Evolutionary conservation across 2,888 invertebrate species (phyloP), one percentile per base, ranked within the genome.

Genomic region (Oxytorus armatus): DNA sequence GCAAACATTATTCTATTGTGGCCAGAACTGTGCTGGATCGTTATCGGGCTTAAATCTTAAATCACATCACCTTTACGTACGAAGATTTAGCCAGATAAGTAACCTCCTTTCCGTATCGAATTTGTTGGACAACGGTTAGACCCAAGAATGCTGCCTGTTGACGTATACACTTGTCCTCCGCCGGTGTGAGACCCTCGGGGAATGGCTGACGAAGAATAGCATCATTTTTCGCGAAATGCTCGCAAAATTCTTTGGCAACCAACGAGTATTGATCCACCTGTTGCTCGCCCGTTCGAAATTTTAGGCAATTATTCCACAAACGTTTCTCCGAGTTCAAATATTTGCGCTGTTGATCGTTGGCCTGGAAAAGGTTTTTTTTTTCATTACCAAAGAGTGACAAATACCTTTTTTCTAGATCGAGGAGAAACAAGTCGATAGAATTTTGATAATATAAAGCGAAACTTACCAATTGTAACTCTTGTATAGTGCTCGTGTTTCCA

Each of bases 391-490:
- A 63, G 33, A 65, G 29, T 42, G n/a, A n/a, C n/a, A n/a, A n/a
- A n/a, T n/a, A n/a, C n/a, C n/a, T n/a, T n/a, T n/a, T n/a, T n/a
- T n/a, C n/a, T n/a, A n/a, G 1, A 18, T 14, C 7, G 21, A 18
- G 3, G 61, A n/a, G 16, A 21, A 7, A 23, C 23, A 18, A 3
- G 3, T 23, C 33, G 21, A 33, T 57, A 18, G 8, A 23, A 29
- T 21, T 18, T 33, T 10, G 1, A 3, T 10, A 16, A n/a, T 39
- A 11, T 3, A 42, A 11, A 53, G 44, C 2, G 7, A 29, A 55
- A 81, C 81, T 79, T 66, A 95, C 89, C 18, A 92, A 85, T 10
- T 93, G 87, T 39, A 95, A 92, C 92, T 95, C 95, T 1, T 91
- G 90, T 25, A 92, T 89, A 21, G 96, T 93, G 16, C 93, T 93